Evolutionary conservation across 2,797 vertebrate genomes (phyloP), one percentile per base, ranked within the genome.

Genomic region (Xenentodon cancila): DNA sequence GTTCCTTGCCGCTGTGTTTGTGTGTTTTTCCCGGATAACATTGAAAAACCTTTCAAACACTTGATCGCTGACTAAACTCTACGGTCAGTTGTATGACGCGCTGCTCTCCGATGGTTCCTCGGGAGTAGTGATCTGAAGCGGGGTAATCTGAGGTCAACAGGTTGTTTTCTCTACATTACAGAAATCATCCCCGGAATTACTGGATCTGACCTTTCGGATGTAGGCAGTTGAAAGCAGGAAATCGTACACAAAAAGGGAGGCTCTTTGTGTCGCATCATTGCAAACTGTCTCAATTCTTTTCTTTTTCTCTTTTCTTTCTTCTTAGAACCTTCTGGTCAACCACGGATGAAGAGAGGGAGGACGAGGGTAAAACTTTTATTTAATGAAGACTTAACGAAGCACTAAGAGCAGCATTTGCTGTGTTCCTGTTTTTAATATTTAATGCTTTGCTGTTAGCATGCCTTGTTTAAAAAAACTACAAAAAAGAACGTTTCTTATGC

Each of bases 291-390:
- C 20, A 59, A 83, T 49, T 65, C 50, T 53, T 6, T 11, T 16
- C 43, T 30, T 21, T 40, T 64, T 27, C 30, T 25, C 5, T 63
- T 1, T 71, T 2, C 59, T 48, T 59, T 49, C 66, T 22, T 68
- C 16, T 19, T 42, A 92, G 91, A 92, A 82, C 66, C 69, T 89
- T 77, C 75, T 84, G 78, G 82, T 90, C 67, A 91, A 88, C 80
- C 89, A 75, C 0, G 83, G 89, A 82, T 91, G 88, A 92, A 79
- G 73, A 86, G 49, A 9, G 55, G 13, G 27, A 59, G 60, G 64
- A 71, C 51, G 59, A 61, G 64, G 57, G 18, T 63, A 46, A 69
- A 66, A 58, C 27, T 6, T 48, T 63, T 53, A 49, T 50, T 27
- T 40, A 44, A 64, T 1, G 0, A 55, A 69, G 37, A 46, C 54